Percentiles rank a stretch among this genome's conserved stretches.
phyloP scores from a whole-genome alignment of 2,113 vertebrate genomes.

The Neogale vison region DNA sequence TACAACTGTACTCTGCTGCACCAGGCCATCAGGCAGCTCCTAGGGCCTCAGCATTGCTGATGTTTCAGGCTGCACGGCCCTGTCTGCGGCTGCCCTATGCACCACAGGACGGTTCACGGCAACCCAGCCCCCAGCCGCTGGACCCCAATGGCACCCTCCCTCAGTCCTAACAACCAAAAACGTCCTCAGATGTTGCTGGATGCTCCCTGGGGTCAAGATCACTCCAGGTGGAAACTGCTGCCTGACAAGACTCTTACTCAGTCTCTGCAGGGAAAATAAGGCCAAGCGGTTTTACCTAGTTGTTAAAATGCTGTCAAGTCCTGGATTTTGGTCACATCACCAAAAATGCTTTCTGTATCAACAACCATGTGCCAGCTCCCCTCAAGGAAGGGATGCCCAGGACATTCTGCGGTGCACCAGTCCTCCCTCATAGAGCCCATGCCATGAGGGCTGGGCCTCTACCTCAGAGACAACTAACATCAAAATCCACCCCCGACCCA shows the following conservation, averaged over 20 bases:
- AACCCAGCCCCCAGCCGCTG: background rate
- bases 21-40: background rate
- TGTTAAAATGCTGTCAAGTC: background rate
- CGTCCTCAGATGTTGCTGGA: background rate
- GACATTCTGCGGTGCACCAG: background rate
- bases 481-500: background rate
- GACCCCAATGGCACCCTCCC: background rate
- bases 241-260: fast-evolving
- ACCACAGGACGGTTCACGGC: fast-evolving
- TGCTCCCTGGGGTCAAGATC: background rate
- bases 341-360: background rate
- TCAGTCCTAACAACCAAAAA: background rate
- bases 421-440: fast-evolving
- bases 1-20: fast-evolving
- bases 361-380: background rate
- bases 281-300: background rate
- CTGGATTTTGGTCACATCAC: background rate
- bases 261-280: background rate
- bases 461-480: background rate
- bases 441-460: background rate
- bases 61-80: fast-evolving
- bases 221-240: background rate
- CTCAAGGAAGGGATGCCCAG: background rate
- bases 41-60: background rate
- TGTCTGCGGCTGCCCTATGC: background rate